Evolutionary conservation across 2,113 vertebrate genomes (phyloP).

Genomic region (Hyperopisus bebe): DNA sequence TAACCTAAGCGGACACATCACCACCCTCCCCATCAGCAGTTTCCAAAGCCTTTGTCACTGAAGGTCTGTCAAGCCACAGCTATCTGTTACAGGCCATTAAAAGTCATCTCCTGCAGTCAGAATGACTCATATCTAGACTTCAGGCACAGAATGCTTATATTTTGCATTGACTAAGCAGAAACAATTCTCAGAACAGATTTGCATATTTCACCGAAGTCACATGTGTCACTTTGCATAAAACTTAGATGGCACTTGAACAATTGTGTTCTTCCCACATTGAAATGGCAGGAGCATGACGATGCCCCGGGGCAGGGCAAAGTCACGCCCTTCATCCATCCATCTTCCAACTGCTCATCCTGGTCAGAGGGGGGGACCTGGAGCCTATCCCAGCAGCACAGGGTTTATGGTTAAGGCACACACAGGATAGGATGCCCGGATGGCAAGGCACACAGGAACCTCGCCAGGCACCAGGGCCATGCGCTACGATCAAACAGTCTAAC

Average conservation of each 20-base stretch:
- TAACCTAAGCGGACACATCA: neutral
- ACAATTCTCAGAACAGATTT: neutral
- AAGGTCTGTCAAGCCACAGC: neutral
- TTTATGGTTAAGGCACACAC: neutral
- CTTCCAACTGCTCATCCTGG: neutral
- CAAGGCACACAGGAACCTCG: neutral
- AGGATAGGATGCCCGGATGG: neutral
- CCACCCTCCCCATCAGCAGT: neutral
- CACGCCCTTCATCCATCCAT: neutral
- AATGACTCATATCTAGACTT: neutral
- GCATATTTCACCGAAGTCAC: neutral
- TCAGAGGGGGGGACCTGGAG: neutral
- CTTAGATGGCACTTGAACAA: neutral
- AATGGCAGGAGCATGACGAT: neutral
- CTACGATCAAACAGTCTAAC: neutral
- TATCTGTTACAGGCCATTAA: slow-evolving; percentile 3
- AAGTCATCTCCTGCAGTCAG: neutral
- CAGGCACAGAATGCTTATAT: neutral
- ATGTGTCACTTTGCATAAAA: neutral
- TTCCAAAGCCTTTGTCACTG: neutral
- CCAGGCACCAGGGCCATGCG: neutral
- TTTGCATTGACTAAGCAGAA: neutral
- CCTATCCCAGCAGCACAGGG: neutral
- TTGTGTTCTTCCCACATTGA: neutral
- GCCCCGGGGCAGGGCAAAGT: neutral